Evolutionary conservation across 2,797 vertebrate species (phyloP).

Genomic region (Kryptolebias ocellatus): DNA sequence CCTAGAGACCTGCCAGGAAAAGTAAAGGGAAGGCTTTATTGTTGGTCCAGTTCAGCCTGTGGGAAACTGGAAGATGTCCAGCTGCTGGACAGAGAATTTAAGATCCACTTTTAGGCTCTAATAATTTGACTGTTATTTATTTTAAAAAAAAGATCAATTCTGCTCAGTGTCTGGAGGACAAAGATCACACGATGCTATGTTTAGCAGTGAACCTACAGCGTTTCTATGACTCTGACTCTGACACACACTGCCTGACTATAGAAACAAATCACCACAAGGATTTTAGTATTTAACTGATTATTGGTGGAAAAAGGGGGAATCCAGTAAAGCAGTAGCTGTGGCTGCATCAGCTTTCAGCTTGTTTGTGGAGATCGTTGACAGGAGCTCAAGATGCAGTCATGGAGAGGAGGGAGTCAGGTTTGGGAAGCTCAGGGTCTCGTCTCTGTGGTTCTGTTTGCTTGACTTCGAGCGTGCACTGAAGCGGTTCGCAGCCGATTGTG

Average conservation of each 20-base stretch:
- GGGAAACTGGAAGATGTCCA: slow-evolving; percentile 26
- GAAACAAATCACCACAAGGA: background rate
- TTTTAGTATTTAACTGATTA: background rate
- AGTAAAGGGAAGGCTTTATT: slow-evolving; percentile 4
- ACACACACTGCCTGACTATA: background rate
- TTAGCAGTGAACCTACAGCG: background rate
- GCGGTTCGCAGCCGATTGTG: no score
- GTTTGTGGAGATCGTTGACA: no score
- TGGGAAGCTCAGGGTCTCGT: no score
- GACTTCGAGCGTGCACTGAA: no score
- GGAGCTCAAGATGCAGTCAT: no score
- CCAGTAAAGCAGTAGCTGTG: no score
- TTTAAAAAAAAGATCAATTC: no score
- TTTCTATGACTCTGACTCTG: background rate
- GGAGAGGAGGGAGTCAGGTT: no score
- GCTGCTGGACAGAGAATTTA: background rate
- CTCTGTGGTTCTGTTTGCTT: no score
- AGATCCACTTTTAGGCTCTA: background rate
- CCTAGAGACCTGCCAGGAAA: slow-evolving; percentile 30
- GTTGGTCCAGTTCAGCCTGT: slow-evolving; percentile 14
- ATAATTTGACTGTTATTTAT: no score
- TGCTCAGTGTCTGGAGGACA: background rate
- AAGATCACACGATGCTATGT: background rate
- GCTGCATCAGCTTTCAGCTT: no score
- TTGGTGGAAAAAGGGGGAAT: no score